Evolutionary conservation across 2,113 vertebrate genomes (phyloP).

Genomic region (Otocyon megalotis): DNA sequence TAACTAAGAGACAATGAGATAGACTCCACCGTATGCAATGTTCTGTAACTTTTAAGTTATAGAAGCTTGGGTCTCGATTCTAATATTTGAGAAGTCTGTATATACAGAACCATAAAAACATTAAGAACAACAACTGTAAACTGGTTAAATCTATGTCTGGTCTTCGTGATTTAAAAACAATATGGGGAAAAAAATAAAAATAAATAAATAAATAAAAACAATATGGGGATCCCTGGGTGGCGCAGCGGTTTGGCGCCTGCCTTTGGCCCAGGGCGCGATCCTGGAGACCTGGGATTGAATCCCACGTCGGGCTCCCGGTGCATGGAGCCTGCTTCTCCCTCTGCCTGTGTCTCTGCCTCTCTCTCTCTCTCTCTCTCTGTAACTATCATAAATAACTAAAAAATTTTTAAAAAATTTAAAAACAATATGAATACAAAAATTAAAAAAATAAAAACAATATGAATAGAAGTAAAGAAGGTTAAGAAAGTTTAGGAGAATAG

Average conservation of each 20-base stretch:
- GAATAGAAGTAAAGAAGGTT: not conserved
- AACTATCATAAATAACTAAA: too few species aligned
- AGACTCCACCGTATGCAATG: not conserved
- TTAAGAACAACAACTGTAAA: not conserved
- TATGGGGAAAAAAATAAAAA: not conserved
- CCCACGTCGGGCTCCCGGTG: too few species aligned
- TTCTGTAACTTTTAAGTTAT: not conserved
- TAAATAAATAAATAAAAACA: conserved; percentile 9
- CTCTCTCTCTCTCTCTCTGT: too few species aligned
- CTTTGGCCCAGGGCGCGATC: too few species aligned
- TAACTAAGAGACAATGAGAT: not conserved
- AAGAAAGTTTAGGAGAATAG: conserved; percentile 4
- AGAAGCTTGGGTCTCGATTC: not conserved
- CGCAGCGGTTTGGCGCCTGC: too few species aligned
- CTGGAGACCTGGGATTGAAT: too few species aligned
- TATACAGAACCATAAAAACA: conserved; percentile 24
- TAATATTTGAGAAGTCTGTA: not conserved
- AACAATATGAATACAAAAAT: not conserved
- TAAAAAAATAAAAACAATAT: not conserved
- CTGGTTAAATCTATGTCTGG: not conserved
- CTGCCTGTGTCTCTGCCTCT: too few species aligned
- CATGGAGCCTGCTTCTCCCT: too few species aligned
- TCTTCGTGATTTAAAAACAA: conserved; percentile 36
- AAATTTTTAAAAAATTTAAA: conserved; percentile 36
- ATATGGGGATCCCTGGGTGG: too few species aligned